phyloP scores from a whole-genome alignment of 1,140 invertebrate species.

The Tetramorium parvispinum region DNA sequence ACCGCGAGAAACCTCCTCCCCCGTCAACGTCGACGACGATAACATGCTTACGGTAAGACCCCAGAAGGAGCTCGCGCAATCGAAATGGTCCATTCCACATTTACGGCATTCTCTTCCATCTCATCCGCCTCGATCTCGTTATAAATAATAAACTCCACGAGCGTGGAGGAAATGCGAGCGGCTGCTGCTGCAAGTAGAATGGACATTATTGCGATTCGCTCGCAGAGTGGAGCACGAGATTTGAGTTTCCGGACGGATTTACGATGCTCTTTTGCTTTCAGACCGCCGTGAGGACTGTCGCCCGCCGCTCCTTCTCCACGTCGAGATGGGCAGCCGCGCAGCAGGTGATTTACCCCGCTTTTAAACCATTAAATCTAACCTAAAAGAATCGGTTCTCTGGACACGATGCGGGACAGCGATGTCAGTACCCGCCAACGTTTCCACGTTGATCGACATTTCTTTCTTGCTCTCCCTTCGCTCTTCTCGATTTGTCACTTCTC shows the following conservation, averaged over 20 bases:
- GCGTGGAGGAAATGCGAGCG: too few relatives aligned
- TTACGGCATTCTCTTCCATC: neutral
- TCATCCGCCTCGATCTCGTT: neutral
- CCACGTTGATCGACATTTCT: too few relatives aligned
- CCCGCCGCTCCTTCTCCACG: slow-evolving; percentile 87
- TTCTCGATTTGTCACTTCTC: neutral
- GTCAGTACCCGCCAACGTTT: neutral
- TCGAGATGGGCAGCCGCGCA: slow-evolving; percentile 87
- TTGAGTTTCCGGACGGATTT: neutral
- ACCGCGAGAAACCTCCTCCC: neutral
- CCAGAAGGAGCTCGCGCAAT: neutral
- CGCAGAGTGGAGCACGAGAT: neutral
- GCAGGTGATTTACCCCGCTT: slow-evolving; percentile 75
- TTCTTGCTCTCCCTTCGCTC: neutral
- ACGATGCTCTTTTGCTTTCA: slow-evolving; percentile 69
- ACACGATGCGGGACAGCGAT: neutral
- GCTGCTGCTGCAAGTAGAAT: neutral
- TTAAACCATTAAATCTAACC: neutral
- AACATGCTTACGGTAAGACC: slow-evolving; percentile 81
- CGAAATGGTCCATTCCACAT: neutral
- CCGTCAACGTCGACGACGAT: slow-evolving; percentile 36
- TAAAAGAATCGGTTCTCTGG: neutral
- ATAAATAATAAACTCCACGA: neutral
- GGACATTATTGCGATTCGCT: neutral
- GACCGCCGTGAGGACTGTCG: slow-evolving; percentile 77